phyloP scores from a whole-genome alignment of 1,140 invertebrate genomes.

The Samia ricini region DNA sequence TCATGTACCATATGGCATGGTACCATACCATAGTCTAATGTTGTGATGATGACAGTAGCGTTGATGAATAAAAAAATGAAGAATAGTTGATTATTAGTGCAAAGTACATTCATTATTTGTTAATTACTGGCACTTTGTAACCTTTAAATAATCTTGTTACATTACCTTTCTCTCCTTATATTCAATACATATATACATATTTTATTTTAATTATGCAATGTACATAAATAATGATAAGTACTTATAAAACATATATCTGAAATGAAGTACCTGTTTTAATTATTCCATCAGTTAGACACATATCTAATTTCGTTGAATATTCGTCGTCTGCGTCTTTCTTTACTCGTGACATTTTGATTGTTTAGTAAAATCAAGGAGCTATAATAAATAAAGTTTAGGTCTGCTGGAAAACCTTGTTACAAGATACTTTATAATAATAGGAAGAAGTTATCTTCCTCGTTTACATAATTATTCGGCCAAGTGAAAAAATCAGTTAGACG shows the following conservation, averaged over 20 bases:
- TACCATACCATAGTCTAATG: too few relatives aligned
- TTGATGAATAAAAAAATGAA: too few relatives aligned
- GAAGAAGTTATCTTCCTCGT: conserved; percentile 21
- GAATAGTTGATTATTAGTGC: too few relatives aligned
- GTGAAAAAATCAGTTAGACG: conserved; percentile 28
- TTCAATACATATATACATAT: too few relatives aligned
- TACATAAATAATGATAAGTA: background rate
- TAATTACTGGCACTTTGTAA: too few relatives aligned
- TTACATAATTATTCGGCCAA: conserved; percentile 56
- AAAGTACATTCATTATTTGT: too few relatives aligned
- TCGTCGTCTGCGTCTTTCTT: conserved; percentile 73
- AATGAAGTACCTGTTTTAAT: conserved; percentile 83
- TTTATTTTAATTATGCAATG: too few relatives aligned
- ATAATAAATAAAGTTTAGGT: background rate
- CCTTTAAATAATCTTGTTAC: too few relatives aligned
- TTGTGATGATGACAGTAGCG: too few relatives aligned
- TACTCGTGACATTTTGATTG: conserved; percentile 43
- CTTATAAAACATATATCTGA: conserved; percentile 21
- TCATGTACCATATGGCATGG: too few relatives aligned
- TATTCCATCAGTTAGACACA: conserved; percentile 80
- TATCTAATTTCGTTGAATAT: conserved; percentile 78
- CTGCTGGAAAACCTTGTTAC: background rate
- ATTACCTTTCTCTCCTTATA: too few relatives aligned
- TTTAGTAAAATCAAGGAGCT: background rate
- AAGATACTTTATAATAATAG: background rate